Evolutionary conservation across 2,797 vertebrate species (phyloP).

Genomic region (Falco concolor): DNA sequence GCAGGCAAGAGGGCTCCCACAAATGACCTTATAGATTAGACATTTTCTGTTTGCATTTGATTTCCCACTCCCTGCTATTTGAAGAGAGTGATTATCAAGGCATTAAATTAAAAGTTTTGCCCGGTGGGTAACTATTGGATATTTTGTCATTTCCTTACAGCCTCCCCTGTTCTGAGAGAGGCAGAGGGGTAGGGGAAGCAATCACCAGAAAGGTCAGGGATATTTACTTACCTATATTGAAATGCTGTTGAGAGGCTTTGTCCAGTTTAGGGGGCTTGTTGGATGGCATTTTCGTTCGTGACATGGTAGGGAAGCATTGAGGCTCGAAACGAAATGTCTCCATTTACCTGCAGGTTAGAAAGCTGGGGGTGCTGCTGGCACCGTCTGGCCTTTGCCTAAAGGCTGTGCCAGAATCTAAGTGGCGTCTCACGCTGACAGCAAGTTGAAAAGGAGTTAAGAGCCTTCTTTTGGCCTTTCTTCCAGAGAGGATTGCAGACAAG

Average conservation of each 20-base stretch:
- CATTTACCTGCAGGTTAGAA: neutral
- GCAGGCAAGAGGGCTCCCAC: conserved; percentile 4
- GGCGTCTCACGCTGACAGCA: neutral
- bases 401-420: neutral
- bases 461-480: neutral
- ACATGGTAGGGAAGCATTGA: neutral
- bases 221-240: conserved; percentile 53
- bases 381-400: neutral
- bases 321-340: conserved; percentile 33
- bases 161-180: neutral
- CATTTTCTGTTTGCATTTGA: conserved; percentile 47
- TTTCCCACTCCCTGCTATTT: conserved; percentile 43
- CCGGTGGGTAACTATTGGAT: conserved; percentile 17
- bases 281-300: neutral
- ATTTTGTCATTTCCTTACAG: conserved; percentile 55
- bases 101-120: conserved; percentile 64
- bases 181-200: conserved; percentile 5
- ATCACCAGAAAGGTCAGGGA: conserved; percentile 61
- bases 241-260: neutral
- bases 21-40: conserved; percentile 55
- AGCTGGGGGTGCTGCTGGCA: neutral
- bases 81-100: conserved; percentile 58
- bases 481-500: neutral
- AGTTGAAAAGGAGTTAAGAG: neutral
- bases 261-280: neutral